Conservation (phyloP, 2,888 invertebrate genomes). For the Athripsodes cinereus region DNA sequence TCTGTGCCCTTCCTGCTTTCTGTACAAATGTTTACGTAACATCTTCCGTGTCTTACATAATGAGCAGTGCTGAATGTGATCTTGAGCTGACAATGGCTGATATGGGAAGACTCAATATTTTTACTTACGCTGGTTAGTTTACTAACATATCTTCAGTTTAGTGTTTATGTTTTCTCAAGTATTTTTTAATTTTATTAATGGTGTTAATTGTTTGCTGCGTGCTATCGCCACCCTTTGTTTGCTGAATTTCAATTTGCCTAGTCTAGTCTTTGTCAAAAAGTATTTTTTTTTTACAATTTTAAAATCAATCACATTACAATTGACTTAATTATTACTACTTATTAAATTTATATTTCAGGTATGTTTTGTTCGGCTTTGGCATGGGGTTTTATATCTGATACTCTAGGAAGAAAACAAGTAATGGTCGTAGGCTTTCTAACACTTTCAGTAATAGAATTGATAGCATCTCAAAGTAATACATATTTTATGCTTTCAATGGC, state of each 20-base stretch:
- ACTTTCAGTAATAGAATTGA: constrained; percentile 57
- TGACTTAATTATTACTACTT: background rate
- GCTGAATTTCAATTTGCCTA: no score
- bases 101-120: constrained; percentile 51
- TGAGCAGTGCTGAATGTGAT: constrained; percentile 52
- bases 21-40: constrained; percentile 50
- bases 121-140: constrained; percentile 48
- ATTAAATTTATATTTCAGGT: constrained; percentile 50
- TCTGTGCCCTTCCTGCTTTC: constrained; percentile 46
- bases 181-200: no score
- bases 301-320: no score
- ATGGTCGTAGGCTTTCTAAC: constrained; percentile 60
- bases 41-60: constrained; percentile 49
- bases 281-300: no score
- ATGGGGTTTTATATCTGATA: constrained; percentile 76
- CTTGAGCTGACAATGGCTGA: constrained; percentile 44
- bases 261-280: no score
- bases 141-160: no score
- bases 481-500: constrained; percentile 61
- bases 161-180: no score
- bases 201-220: no score
- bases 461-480: constrained; percentile 59
- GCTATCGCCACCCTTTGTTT: no score
- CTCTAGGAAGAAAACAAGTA: constrained; percentile 61
- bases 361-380: constrained; percentile 69